Percentiles rank a stretch among this genome's conserved stretches.
Conservation (phyloP, 2,113 vertebrate species). For the Ovibos moschatus region DNA sequence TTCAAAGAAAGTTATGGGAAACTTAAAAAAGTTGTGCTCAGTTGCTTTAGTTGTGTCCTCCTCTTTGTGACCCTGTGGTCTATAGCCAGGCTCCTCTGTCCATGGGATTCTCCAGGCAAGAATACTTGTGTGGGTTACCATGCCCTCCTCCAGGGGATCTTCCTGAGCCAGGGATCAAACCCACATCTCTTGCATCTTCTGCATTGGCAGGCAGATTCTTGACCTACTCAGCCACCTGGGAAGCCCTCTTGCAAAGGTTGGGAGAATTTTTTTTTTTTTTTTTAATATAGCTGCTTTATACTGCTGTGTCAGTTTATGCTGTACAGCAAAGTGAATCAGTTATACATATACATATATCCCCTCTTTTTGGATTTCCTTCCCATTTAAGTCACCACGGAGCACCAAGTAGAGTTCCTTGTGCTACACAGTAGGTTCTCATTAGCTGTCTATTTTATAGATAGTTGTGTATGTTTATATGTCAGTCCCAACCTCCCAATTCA, state of each 20-base stretch:
- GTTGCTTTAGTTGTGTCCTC: not conserved
- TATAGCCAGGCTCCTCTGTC: not conserved
- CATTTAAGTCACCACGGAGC: not conserved
- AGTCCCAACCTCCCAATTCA: not conserved
- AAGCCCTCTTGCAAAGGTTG: not conserved
- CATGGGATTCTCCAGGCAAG: not conserved
- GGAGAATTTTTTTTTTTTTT: not conserved
- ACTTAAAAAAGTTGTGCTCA: not conserved
- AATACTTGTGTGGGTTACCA: not conserved
- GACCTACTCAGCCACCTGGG: not conserved
- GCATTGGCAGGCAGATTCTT: not conserved
- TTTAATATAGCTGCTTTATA: not conserved
- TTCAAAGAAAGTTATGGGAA: not conserved
- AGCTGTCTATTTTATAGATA: not conserved
- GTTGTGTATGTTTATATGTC: not conserved
- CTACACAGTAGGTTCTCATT: not conserved
- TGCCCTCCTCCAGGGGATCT: not conserved
- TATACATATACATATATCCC: not conserved
- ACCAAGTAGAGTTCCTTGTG: not conserved
- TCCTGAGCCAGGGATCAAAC: not conserved
- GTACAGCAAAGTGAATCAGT: not conserved
- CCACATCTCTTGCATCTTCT: not conserved
- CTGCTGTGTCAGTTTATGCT: not conserved
- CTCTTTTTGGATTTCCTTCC: not conserved
- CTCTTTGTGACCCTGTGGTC: not conserved